Evolutionary conservation across 1,140 invertebrate species (phyloP), one percentile per base, ranked within the genome.

Genomic region (Sitobion miscanthi): DNA sequence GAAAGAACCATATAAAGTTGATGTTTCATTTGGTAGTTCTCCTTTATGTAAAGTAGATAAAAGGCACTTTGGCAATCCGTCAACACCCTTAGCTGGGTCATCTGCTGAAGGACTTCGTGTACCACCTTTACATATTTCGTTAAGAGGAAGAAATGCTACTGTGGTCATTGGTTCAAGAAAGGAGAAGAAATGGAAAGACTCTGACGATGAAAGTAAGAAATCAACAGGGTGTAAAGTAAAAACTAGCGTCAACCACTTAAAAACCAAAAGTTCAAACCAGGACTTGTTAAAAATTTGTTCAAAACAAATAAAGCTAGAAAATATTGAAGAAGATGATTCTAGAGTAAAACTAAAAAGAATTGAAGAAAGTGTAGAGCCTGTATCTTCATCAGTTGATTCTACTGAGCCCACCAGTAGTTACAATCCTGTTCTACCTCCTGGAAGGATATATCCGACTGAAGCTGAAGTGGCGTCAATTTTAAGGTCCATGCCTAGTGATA

Each of bases 111-210:
- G 98, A 94, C 97, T 97, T 2, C 96, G 98, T 93, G 98, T 99
- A 38, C 98, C 98, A 45, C 98, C 98, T 5, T 95, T 99, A 94
- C 98, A 98, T 95, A 98, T 99, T 94, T 98, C 98, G 90, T 95
- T 99, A 88, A 96, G 98, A 94, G 98, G 98, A 20, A 96, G 97
- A 86, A 98, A 98, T 95, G 97, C 97, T 30, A 97, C 97, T n/a
- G 97, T 98, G 57, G 98, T 98, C 90, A 97, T 97, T 94, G 97
- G 97, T 94, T 97, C 97, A 30, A 97, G 97, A 93, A 97, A 97
- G 94, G 97, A 97, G 91, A 96, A 96, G 94, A 97, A 97, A 94
- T 94, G 94, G 94, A 93, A 94, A 94, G 93, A 94, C 49, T 77
- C 89, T 25, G 92, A 94, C 35, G 94, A 94, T 35, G 94, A 94